Evolutionary conservation across 2,888 invertebrate genomes (phyloP), one percentile per base, ranked within the genome.

Genomic region (Morpho deidamia): DNA sequence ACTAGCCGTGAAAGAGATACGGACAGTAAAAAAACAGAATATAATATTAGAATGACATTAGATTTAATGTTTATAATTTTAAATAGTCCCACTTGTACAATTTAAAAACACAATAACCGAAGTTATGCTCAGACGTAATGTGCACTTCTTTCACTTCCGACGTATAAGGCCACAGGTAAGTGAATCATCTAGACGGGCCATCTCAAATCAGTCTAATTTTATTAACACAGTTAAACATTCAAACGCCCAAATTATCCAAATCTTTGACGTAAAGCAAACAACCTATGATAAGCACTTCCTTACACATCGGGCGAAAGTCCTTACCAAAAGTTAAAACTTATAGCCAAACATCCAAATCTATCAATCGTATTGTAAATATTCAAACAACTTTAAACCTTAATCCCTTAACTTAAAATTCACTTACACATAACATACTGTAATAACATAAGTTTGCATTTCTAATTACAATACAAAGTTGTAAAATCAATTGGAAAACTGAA

Each of bases 261-360:
- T 45, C 49, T 53, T 53, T 40, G 48, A 53, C 40, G 51, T 43
- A 33, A 59, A 51, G 44, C 37, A 56, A 59, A 56, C 53, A 54
- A 44, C 48, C 53, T 44, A 51, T 44, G 54, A 44, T 23, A 59
- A 56, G 54, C 51, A 56, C 50, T 53, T 44, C 32, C 51, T 51
- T 45, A 56, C 58, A 37, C 34, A 47, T 40, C 11, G 48, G 51
- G 48, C 50, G 56, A 43, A 53, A 57, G 55, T 56, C 58, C 61
- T 59, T 58, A 59, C 53, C 61, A 45, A 63, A 63, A 63, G 62
- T 61, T 62, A 58, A 62, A 58, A 62, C 38, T 46, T 23, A 32
- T 23, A 58, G 59, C 47, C 55, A 32, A 44, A 52, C 60, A 60
- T 59, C 48, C 35, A 14, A 47, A 53, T 52, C 37, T 23, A 41